Evolutionary conservation across 2,888 invertebrate genomes (phyloP), one percentile per base, ranked within the genome.

Genomic region (Campoplex capitator): DNA sequence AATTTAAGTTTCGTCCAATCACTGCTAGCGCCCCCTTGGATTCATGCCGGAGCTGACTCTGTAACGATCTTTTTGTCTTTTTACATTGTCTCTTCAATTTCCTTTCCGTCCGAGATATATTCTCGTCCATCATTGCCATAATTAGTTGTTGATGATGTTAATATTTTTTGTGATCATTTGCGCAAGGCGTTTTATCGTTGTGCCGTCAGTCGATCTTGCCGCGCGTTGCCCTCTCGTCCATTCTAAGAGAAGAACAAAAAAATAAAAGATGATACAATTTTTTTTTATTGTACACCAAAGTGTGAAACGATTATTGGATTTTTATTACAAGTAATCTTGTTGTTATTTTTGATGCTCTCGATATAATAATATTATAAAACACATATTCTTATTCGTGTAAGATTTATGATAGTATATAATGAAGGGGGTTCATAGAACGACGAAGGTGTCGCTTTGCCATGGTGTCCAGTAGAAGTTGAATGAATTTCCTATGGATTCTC

Each of bases 171-270:
- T 74, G 38, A 74, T 74, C 38, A 56, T 82, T 82, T 85, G 62
- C 83, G 87, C 90, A 89, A 91, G 90, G 90, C 90, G 81, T 90
- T 91, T 91, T 91, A 90, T 90, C 90, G 91, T 93, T 93, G 92
- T 92, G 92, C 92, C 93, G 92, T 94, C 92, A 94, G 91, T 94
- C 93, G 91, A 94, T 93, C 92, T 90, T 93, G 92, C 90, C 92
- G 92, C 93, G 92, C 91, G 93, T 92, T 93, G 93, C 94, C 94
- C 92, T 92, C 93, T 94, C 94, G 93, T 94, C 93, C 94, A 94
- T 94, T 92, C 94, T 94, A 89, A 65, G 78, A 88, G 83, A 73
- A 76, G n/a, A 58, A 77, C 51, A 76, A 42, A 16, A 73, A 79
- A 35, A 78, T 18, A 73, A 51, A 51, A 1, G 18, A 51, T 51